Evolutionary conservation across 2,113 vertebrate genomes (phyloP).

Genomic region (Microtus ochrogaster): DNA sequence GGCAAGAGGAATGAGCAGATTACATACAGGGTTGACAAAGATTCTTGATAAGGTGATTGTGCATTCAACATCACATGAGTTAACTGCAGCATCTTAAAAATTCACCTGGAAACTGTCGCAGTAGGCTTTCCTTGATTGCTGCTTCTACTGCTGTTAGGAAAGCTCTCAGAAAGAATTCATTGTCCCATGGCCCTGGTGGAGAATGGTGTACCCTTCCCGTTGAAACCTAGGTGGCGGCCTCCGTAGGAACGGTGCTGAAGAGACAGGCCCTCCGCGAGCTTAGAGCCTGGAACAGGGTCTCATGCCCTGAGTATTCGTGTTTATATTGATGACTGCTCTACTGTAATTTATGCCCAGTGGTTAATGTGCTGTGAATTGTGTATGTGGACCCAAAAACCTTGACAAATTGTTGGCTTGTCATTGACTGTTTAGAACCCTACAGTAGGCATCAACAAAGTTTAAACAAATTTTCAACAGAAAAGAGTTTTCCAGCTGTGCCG

Average conservation of each 20-base stretch:
- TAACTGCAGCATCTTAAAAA: background rate
- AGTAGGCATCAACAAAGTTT: background rate
- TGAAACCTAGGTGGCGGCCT: background rate
- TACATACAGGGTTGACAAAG: background rate
- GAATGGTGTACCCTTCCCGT: background rate
- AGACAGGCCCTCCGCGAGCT: background rate
- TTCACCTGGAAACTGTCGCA: background rate
- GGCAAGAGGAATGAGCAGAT: background rate
- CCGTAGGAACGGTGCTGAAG: background rate
- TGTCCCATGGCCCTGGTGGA: background rate
- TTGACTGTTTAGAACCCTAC: background rate
- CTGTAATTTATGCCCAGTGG: background rate
- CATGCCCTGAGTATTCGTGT: background rate
- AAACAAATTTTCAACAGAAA: background rate
- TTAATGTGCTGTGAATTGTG: background rate
- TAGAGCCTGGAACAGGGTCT: background rate
- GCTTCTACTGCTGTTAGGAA: background rate
- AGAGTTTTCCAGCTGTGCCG: background rate
- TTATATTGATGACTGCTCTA: background rate
- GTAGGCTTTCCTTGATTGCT: background rate
- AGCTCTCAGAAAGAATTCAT: background rate
- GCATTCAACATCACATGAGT: background rate
- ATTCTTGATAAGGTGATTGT: background rate
- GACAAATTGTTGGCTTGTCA: background rate
- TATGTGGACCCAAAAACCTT: background rate